Base-by-base conservation (phyloP, 1,140 invertebrate species). In the Spodoptera frugiperda region DNA sequence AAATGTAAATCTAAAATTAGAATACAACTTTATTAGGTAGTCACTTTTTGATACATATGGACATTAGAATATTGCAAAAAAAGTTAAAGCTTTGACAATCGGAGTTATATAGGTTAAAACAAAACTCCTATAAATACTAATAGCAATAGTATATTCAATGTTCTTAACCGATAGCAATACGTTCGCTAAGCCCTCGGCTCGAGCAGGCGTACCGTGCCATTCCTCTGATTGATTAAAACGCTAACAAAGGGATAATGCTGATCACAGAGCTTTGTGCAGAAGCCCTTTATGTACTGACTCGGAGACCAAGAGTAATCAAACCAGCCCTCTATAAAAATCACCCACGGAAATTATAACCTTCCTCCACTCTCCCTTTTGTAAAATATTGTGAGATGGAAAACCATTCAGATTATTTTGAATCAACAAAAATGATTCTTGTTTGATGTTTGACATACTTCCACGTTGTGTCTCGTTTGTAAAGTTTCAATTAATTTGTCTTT, bases 171-270 rank as follows among this genome's bases (percentile, higher is more conserved):
- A 63, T 65, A 53, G 33, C 14, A 76, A 49, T 30, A 53, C 46
- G 39, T n/a, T 17, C 61, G 51, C 33, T 57, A 76, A 76, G 49
- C 74, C 74, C 57, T 44, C 17, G 61, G 30, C 30, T 51, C 53
- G 6, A n/a, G 49, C 11, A 76, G 70, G 74, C 21, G 67, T 76
- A 68, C 77, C 15, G 67, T 75, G 61, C 77, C 65, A 78, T 83
- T 83, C 88, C 82, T 79, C 83, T 93, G 91, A 93, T 93, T 93
- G 91, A 93, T 93, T 93, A 93, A 91, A 93, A 90, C 84, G 74
- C 86, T 85, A 92, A 93, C 91, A 93, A 89, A 88, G 85, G 89
- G 91, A 91, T 92, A 88, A 91, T 87, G 83, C 87, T 91, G 91
- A 93, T 93, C 91, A 90, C 82, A 81, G 71, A 77, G 87, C 85